Base-by-base conservation (phyloP, 2,113 vertebrate species). In the Eudyptes chrysolophus region DNA sequence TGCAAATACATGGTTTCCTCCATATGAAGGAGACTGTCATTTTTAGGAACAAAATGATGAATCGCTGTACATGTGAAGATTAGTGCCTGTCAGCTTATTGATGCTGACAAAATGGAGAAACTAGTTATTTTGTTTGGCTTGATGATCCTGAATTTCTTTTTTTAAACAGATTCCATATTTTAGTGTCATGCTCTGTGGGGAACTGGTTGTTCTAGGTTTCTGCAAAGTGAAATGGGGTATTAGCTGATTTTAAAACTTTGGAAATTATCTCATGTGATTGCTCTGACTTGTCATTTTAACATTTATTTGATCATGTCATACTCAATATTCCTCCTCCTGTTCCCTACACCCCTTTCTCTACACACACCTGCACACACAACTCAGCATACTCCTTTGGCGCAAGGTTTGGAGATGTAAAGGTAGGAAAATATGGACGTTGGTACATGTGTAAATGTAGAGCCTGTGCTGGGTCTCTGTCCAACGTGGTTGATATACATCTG, bases 401-500 rank as follows among this genome's bases (percentile, higher is more conserved):
- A 94, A 97, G 96, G 97, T 97, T 98, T 97, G 98, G 98, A 98
- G 87, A 95, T 97, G 95, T 89, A 88, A 96, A 98, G 98, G 98
- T 98, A 99, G 98, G 98, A 97, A 87, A 97, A 98, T 96, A 96
- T 97, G 95, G 97, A 98, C 98, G 96, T 96, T 98, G 98, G 98
- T 98, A 98, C 98, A 24, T 98, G 98, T 98, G 98, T 98, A 93
- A 98, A 98, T 98, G 98, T 98, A 98, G 97, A 97, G 97, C 98
- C 98, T 98, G 97, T 98, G 97, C 97, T 97, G 98, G 98, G 98
- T 98, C 98, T 98, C 98, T 97, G 97, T 98, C 98, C 98, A 98
- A 98, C 98, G 98, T 98, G 98, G 98, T 99, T 99, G 98, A 99
- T 98, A 98, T 98, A 98, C 98, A 98, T 99, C 98, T 99, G 98